Base-by-base conservation (phyloP, 2,888 invertebrate genomes). In the Drosophila differens region DNA sequence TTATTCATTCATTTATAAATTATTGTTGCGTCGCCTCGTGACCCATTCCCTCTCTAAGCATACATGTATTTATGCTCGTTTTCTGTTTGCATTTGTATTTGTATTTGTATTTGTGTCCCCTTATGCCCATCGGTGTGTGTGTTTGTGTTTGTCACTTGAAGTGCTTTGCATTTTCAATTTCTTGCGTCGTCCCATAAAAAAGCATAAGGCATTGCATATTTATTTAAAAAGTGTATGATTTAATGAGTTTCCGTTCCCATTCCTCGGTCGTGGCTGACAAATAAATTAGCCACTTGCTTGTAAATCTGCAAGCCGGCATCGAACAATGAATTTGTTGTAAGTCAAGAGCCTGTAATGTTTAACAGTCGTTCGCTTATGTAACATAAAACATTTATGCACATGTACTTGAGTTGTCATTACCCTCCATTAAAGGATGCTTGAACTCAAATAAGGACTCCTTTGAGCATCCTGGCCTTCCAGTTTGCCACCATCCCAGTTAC, bases 1-100 rank as follows among this genome's bases (percentile, higher is more conserved):
- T 85, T 88, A 85, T 83, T 76, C 89, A 82, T 85, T 85, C 90
- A 85, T 90, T 86, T 86, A 86, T 90, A 90, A 86, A 85, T 86
- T 86, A 90, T 86, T 90, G 89, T 90, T 85, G 89, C 85, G 35
- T 16, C 30, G 30, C n/a, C 49, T 22, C 30, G 2, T 19, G 16
- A 16, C 33, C 41, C 41, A 44, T 12, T 7, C 49, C 14, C 68
- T 47, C 64, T 71, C 66, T 86, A 83, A 89, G 72, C 83, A 74
- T 58, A 41, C 72, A 70, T 33, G 51, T 64, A 25, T 35, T 73
- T 73, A 49, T 65, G 58, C 60, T 61, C 35, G 47, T 7, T 25
- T 37, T 28, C 52, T 52, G 49, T 67, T 55, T 68, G 37, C 53
- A 54, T 59, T 59, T 57, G 60, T 62, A 19, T 44, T 25, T 49